Percentiles rank a stretch among this genome's conserved stretches.
phyloP scores from a whole-genome alignment of 2,797 vertebrate species.

The Chelonia mydas region DNA sequence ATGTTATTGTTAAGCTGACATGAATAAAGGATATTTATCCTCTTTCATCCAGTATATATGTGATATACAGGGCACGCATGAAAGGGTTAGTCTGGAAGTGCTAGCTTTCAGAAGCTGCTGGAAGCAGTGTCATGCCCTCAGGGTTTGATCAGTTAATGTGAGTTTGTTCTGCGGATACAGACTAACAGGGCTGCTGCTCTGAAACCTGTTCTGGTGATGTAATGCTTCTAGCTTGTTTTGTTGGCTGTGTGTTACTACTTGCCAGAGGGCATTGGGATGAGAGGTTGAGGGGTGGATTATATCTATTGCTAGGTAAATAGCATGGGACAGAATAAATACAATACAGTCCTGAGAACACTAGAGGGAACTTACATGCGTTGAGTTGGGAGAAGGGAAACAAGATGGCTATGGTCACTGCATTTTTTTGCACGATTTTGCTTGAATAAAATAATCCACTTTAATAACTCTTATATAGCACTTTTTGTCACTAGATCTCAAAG shows the following conservation, averaged over 20 bases:
- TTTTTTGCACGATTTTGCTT: not conserved
- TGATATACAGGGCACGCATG: not conserved
- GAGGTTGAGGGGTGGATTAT: not conserved
- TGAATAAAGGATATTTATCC: conserved; percentile 33
- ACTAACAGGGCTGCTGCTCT: too few species aligned
- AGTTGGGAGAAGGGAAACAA: not conserved
- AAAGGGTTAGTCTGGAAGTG: not conserved
- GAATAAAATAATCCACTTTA: not conserved
- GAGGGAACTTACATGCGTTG: not conserved
- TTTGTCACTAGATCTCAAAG: not conserved
- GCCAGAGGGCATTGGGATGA: not conserved
- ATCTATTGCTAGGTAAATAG: not conserved
- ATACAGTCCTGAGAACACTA: not conserved
- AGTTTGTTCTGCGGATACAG: not conserved
- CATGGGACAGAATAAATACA: not conserved
- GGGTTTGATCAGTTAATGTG: not conserved
- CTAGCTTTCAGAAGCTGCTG: not conserved
- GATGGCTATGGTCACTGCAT: not conserved
- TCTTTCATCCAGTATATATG: not conserved
- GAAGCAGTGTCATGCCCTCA: not conserved
- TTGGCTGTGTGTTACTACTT: not conserved
- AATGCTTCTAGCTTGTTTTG: not conserved
- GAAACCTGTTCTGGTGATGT: not conserved
- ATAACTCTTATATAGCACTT: not conserved
- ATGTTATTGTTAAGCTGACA: conserved; percentile 19